Conservation (phyloP, 2,888 invertebrate species). For the Lasioglossum morio region DNA sequence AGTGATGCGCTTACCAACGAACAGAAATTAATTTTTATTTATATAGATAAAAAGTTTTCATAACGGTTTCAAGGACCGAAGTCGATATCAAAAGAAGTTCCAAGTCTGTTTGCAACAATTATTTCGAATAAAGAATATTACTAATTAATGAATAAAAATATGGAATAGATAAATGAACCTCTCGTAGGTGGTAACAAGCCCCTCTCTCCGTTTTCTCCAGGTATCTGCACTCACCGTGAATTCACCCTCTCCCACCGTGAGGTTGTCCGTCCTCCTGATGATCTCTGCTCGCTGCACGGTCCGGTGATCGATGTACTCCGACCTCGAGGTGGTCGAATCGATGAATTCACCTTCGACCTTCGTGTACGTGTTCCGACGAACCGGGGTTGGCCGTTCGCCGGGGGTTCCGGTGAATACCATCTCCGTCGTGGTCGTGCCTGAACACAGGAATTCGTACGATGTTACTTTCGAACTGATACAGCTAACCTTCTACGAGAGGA, state of each 20-base stretch:
- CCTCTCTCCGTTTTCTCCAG: not conserved
- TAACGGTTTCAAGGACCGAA: no score
- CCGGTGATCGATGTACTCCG: conserved; percentile 89
- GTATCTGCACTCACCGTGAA: conserved; percentile 79
- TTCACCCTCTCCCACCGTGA: conserved; percentile 88
- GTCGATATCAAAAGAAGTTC: no score
- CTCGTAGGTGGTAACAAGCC: not conserved
- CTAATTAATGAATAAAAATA: no score
- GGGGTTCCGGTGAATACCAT: conserved; percentile 89
- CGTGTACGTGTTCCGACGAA: conserved; percentile 91
- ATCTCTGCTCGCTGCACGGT: conserved; percentile 87
- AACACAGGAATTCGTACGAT: conserved; percentile 53
- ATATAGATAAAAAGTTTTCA: no score
- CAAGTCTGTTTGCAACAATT: no score
- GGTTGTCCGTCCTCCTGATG: conserved; percentile 88
- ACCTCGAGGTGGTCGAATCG: conserved; percentile 89
- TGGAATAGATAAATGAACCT: no score
- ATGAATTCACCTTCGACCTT: conserved; percentile 91
- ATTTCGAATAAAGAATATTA: no score
- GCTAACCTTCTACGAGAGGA: not conserved
- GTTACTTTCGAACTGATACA: not conserved
- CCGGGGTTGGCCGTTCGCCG: conserved; percentile 88
- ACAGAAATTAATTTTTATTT: no score
- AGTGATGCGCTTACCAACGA: no score
- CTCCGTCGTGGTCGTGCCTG: conserved; percentile 90